phyloP scores from a whole-genome alignment of 2,113 vertebrate species.

The Myanophis thanlyinensis region DNA sequence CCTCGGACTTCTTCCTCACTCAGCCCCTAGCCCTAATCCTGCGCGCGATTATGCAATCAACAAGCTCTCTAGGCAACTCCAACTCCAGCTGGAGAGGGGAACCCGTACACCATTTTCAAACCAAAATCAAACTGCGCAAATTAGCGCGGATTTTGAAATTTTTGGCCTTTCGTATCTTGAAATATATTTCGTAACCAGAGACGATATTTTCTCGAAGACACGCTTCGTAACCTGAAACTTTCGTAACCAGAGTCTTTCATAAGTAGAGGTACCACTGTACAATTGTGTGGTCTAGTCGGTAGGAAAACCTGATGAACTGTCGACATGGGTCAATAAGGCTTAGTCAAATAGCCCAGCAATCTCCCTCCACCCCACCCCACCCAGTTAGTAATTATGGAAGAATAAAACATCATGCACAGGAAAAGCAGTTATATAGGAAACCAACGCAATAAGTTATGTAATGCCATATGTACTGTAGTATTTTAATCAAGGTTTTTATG shows the following conservation, averaged over 20 bases:
- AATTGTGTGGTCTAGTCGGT: neutral
- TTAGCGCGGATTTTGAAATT: too few species aligned
- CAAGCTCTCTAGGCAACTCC: neutral
- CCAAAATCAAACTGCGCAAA: too few species aligned
- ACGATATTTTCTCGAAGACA: too few species aligned
- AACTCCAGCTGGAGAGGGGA: neutral
- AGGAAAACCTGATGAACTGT: neutral
- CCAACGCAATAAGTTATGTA: neutral
- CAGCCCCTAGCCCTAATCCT: neutral
- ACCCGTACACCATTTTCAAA: too few species aligned
- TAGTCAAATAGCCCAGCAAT: neutral
- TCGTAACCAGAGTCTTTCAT: too few species aligned
- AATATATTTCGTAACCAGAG: too few species aligned
- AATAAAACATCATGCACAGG: neutral
- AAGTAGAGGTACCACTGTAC: too few species aligned
- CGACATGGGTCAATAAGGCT: neutral
- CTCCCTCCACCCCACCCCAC: neutral
- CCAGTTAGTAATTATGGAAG: neutral
- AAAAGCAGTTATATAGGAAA: neutral
- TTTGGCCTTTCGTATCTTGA: too few species aligned
- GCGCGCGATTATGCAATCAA: neutral
- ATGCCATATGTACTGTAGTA: neutral
- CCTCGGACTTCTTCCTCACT: neutral
- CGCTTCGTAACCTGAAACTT: too few species aligned
- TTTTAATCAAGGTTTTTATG: neutral